Evolutionary conservation across 1,140 invertebrate species (phyloP), one percentile per base, ranked within the genome.

Genomic region (Papilio glaucus): DNA sequence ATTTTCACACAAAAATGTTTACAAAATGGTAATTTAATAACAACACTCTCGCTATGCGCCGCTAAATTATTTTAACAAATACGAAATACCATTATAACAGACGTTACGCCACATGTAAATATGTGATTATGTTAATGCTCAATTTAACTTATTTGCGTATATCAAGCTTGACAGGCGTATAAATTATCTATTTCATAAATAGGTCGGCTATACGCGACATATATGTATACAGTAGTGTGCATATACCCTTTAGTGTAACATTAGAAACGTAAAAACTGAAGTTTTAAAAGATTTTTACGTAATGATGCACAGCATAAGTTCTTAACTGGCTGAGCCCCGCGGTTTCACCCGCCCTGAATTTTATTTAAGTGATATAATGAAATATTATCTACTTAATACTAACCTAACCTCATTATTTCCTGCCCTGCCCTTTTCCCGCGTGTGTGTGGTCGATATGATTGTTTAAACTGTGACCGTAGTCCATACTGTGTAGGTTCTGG

Each of bases 51-150:
- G 37, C 33, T 62, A 37, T 18, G 7, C 12, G 37, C 37, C 33
- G 62, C n/a, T 38, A 39, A 63, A 39, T 63, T 63, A 38, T 63
- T 63, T 63, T 37, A 63, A 63, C 38, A 39, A 38, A 63, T 39
- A 38, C 33, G 37, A 39, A 63, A 63, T 39, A 13, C 37, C 13
- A 62, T 62, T 26, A 61, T 63, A 38, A 63, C 62, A 63, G 38
- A 63, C 62, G 62, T 63, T 62, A 60, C 26, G 24, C 13, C 26
- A 62, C 39, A 39, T 24, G 62, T 39, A 63, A 62, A 63, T 41
- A 63, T 63, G 33, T 63, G 61, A 63, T 63, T 38, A 38, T 38
- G 38, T 63, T 63, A 63, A 63, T 21, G 29, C 33, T 8, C 38
- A 38, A 63, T 38, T 21, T 41, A 38, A 63, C 21, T 38, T n/a